Evolutionary conservation across 2,113 vertebrate species (phyloP).

Genomic region (Rattus norvegicus): GRCr8 NC_086022.1:178220501-178221000

Average conservation of each 20-base stretch:
- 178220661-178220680: neutral
- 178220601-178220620: neutral
- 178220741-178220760: neutral
- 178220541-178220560: neutral
- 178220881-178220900: conserved; percentile 18
- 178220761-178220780: neutral
- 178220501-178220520: neutral
- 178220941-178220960: neutral
- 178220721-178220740: neutral
- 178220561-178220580: neutral
- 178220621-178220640: conserved; percentile 4
- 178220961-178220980: conserved; percentile 17
- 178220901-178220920: neutral
- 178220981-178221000: conserved; percentile 21
- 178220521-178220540: neutral
- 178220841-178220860: neutral
- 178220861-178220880: neutral
- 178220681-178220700: neutral
- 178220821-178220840: neutral
- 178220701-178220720: neutral
- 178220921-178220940: neutral
- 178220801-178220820: neutral
- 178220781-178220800: neutral
- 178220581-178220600: neutral
- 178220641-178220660: neutral